These are phyloP conservation scores for Agrypnia vestita DNA, from an alignment of 1,140 invertebrate species.

Conservation along the genomic window DNA sequence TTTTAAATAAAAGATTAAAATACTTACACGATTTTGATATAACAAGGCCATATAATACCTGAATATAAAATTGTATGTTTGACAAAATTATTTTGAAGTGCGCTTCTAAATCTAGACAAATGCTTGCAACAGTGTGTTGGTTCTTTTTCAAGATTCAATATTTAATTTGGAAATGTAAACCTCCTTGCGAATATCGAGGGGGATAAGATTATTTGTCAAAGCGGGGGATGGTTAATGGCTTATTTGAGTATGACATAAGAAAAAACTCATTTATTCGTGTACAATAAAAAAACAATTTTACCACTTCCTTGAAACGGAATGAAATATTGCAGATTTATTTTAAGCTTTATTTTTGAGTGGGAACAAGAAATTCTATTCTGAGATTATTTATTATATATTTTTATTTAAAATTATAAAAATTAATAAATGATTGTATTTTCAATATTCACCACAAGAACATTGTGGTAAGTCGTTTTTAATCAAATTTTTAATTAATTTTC, in stretches of 20 bases:
- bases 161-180: slow-evolving; percentile 47
- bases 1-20: no score
- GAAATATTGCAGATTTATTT: slow-evolving; percentile 3
- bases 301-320: slow-evolving; percentile 24
- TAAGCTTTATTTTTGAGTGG: no score
- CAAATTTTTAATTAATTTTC: no score
- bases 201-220: slow-evolving; percentile 46
- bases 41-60: no score
- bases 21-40: no score
- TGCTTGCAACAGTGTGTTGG: slow-evolving; percentile 36
- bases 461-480: no score
- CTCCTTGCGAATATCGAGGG: slow-evolving; percentile 8
- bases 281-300: slow-evolving; percentile 25
- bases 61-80: neutral
- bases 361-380: no score
- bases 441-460: no score
- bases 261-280: slow-evolving; percentile 37
- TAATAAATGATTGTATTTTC: no score
- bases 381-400: no score
- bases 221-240: slow-evolving; percentile 31
- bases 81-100: neutral
- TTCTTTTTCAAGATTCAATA: slow-evolving; percentile 47
- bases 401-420: no score
- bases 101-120: neutral
- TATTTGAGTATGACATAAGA: slow-evolving; percentile 39